A percentile compares a stretch with the other conserved stretches of the same genome.
Evolutionary conservation across 1,140 invertebrate species (phyloP).

Genomic region (Plectrocnemia conspersa): DNA sequence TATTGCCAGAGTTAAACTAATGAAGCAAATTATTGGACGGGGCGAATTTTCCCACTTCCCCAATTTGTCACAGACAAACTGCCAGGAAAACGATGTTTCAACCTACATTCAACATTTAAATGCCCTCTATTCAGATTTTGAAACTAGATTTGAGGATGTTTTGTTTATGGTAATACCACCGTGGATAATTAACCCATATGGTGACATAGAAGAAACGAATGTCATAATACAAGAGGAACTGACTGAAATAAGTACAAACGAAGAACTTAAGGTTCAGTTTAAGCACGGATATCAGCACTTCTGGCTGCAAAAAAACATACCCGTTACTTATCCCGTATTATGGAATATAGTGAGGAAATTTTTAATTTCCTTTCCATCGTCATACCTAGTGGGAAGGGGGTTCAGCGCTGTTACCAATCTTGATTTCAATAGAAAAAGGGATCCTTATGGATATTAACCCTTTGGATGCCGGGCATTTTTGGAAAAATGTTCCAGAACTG

Average conservation of each 20-base stretch:
- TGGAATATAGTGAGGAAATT: constrained; percentile 27
- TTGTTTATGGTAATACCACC: constrained; percentile 36
- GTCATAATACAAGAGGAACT: constrained; percentile 37
- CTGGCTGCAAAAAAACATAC: constrained; percentile 25
- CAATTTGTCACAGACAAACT: constrained; percentile 36
- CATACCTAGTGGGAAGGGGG: constrained; percentile 25
- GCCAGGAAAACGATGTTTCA: constrained; percentile 31
- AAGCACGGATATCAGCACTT: constrained; percentile 34
- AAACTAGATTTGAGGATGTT: constrained; percentile 38
- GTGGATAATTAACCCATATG: constrained; percentile 36
- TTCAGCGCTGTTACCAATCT: constrained; percentile 27
- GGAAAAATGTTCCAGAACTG: too few relatives aligned
- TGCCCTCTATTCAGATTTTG: constrained; percentile 29
- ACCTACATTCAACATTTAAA: constrained; percentile 38
- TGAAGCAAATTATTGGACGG: constrained; percentile 36
- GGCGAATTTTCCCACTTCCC: constrained; percentile 37
- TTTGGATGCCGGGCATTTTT: too few relatives aligned
- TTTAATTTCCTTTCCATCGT: constrained; percentile 31
- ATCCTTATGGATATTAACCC: too few relatives aligned
- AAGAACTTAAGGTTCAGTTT: constrained; percentile 36
- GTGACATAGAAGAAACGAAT: constrained; percentile 34
- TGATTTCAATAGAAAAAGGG: too few relatives aligned
- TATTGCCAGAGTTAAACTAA: constrained; percentile 31
- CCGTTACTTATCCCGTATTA: constrained; percentile 29
- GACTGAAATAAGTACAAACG: constrained; percentile 32